Evolutionary conservation across 2,113 vertebrate species (phyloP).

Genomic region (Chlorodrepanis virens): DNA sequence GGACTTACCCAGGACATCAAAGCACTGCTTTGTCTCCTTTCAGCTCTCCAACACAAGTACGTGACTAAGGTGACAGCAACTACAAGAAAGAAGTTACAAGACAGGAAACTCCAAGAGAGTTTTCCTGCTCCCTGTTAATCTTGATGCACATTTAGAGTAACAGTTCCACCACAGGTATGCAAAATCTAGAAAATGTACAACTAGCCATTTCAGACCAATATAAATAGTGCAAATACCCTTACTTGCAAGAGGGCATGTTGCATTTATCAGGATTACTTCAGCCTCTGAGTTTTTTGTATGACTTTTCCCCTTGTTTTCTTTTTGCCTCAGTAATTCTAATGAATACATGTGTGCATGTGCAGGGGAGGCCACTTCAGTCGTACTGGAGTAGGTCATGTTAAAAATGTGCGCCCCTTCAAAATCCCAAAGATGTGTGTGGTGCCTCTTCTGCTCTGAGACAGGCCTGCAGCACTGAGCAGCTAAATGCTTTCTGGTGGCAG

Average conservation of each 20-base stretch:
- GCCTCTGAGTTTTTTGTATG: neutral
- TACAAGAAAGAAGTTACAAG: neutral
- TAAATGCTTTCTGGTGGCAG: constrained; percentile 47
- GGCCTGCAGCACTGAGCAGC: neutral
- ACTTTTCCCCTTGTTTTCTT: neutral
- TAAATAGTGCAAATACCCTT: neutral
- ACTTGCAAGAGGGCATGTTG: neutral
- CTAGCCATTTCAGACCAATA: neutral
- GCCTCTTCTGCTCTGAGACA: neutral
- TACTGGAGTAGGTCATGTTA: neutral
- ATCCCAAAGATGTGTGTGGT: neutral
- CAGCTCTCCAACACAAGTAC: neutral
- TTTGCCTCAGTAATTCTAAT: neutral
- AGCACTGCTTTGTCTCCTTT: neutral
- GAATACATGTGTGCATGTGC: neutral
- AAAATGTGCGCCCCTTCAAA: neutral
- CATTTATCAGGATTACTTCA: neutral
- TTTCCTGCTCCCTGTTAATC: neutral
- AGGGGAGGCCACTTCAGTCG: neutral
- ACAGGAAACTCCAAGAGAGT: neutral
- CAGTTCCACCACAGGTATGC: neutral
- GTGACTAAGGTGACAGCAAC: neutral
- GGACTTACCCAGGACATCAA: neutral
- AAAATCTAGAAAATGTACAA: neutral
- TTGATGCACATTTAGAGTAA: neutral